phyloP scores from a whole-genome alignment of 2,113 vertebrate genomes.

The Ictalurus furcatus region DNA sequence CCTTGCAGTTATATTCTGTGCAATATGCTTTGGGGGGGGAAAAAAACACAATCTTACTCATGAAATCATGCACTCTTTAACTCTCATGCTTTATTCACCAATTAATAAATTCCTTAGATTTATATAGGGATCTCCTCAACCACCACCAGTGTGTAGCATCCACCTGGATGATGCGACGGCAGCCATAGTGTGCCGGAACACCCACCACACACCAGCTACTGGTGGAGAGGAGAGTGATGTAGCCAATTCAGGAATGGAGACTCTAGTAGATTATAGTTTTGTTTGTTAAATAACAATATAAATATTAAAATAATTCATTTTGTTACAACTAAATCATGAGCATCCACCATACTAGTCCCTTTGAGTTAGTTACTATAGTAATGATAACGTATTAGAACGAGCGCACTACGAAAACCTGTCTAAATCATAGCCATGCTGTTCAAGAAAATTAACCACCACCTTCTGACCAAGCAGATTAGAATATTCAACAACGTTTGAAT shows the following conservation, averaged over 20 bases:
- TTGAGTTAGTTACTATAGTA: neutral
- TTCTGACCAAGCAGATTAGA: neutral
- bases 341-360: neutral
- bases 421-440: neutral
- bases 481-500: neutral
- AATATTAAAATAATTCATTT: neutral
- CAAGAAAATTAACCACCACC: neutral
- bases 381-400: neutral
- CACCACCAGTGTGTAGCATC: too few relatives aligned
- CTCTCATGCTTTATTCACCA: neutral
- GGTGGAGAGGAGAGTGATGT: too few relatives aligned
- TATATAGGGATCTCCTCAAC: too few relatives aligned
- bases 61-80: neutral
- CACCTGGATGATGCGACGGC: too few relatives aligned
- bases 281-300: neutral
- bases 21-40: conserved; percentile 3
- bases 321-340: neutral
- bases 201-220: too few relatives aligned
- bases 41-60: neutral
- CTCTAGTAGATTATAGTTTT: neutral
- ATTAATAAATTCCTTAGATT: too few relatives aligned
- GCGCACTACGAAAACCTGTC: neutral
- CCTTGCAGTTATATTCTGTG: neutral
- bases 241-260: too few relatives aligned
- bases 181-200: too few relatives aligned